Evolutionary conservation across 2,113 vertebrate species (phyloP).

Genomic region (Melanotaenia duboulayi): DNA sequence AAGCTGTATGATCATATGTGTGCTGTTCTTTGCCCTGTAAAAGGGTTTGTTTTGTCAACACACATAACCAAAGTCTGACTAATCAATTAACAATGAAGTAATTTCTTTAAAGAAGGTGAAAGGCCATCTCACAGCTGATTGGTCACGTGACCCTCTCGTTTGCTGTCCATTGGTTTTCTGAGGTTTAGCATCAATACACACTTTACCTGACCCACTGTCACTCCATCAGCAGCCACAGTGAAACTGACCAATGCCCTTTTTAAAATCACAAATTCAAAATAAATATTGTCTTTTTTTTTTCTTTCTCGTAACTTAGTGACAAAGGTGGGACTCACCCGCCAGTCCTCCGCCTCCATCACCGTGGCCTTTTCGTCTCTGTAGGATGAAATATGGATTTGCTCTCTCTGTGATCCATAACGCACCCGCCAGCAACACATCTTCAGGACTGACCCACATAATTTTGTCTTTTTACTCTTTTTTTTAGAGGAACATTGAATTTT

Average conservation of each 20-base stretch:
- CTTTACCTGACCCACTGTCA: neutral
- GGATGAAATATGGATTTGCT: constrained; percentile 97
- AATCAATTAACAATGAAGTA: neutral
- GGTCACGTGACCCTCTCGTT: constrained; percentile 40
- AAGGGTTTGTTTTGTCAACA: neutral
- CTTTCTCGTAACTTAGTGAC: neutral
- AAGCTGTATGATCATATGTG: neutral
- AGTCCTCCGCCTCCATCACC: constrained; percentile 90
- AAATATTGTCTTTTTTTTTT: neutral
- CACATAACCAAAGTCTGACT: constrained; percentile 5
- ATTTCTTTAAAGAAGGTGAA: constrained; percentile 18
- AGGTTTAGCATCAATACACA: neutral
- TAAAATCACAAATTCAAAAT: neutral
- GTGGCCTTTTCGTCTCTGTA: constrained; percentile 95
- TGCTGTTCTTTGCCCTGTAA: neutral
- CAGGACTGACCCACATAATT: constrained; percentile 95
- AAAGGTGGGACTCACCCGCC: constrained; percentile 77
- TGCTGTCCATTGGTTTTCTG: constrained; percentile 1
- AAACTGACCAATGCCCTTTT: neutral
- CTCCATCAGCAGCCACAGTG: too few species aligned
- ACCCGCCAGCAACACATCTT: constrained; percentile 95
- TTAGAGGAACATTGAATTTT: constrained; percentile 71
- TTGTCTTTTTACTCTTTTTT: constrained; percentile 34
- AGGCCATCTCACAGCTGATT: constrained; percentile 36
- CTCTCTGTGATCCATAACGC: constrained; percentile 96